Percentiles rank a stretch among this genome's conserved stretches.
phyloP scores from a whole-genome alignment of 2,888 invertebrate genomes.

The Mimumesa dahlbomi region DNA sequence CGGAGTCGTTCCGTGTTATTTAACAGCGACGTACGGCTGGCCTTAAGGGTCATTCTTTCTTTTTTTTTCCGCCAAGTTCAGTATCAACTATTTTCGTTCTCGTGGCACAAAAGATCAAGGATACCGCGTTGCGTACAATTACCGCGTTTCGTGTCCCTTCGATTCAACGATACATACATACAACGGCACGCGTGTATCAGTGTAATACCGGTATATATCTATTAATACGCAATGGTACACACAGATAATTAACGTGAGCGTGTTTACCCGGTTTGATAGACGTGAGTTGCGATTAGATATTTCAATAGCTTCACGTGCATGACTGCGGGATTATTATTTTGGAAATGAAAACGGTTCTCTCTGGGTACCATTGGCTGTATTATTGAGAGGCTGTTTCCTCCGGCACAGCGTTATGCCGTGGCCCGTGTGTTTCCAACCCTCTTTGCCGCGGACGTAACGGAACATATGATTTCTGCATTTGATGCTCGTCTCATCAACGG shows the following conservation, averaged over 20 bases:
- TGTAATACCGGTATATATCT: constrained; percentile 1
- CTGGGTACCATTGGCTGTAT: neutral
- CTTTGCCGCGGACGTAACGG: neutral
- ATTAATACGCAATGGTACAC: neutral
- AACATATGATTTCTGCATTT: neutral
- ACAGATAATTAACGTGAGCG: neutral
- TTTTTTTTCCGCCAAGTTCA: neutral
- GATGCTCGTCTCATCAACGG: neutral
- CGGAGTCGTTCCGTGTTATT: neutral
- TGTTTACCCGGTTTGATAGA: constrained; percentile 3
- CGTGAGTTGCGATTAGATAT: neutral
- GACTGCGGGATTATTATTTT: neutral
- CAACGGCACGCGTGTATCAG: neutral
- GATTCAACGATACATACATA: constrained; percentile 2
- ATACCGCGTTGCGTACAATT: neutral
- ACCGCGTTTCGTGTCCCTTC: neutral
- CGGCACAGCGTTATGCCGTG: neutral
- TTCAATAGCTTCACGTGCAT: neutral
- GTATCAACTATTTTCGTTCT: neutral
- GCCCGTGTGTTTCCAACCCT: neutral
- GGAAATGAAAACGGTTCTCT: constrained; percentile 1
- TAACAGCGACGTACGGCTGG: neutral
- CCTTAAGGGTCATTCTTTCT: neutral
- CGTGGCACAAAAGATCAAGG: neutral
- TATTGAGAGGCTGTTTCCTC: neutral